Conservation (phyloP, 2,797 vertebrate genomes). For the Calcarius lapponicus region DNA sequence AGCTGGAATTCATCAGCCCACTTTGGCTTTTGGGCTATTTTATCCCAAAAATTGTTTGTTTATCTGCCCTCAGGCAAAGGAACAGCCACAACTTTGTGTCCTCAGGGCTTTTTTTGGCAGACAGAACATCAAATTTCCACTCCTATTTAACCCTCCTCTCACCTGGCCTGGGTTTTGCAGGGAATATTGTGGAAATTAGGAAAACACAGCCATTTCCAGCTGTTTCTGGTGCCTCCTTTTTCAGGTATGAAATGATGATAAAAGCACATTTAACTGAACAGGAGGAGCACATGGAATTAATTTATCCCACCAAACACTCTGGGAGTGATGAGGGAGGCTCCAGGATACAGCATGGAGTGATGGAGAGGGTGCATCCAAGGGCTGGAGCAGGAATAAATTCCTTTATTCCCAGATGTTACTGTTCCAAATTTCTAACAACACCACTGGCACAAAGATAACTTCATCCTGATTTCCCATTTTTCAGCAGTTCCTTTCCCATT, state of each 20-base stretch:
- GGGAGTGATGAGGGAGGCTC: neutral
- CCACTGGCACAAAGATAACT: neutral
- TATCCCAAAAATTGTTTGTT: neutral
- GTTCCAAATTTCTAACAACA: neutral
- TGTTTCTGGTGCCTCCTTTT: neutral
- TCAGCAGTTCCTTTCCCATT: neutral
- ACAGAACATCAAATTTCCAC: neutral
- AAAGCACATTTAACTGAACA: neutral
- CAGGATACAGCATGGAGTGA: accelerated
- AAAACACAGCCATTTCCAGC: neutral
- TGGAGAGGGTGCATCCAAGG: neutral
- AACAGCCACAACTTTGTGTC: neutral
- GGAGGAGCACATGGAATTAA: neutral
- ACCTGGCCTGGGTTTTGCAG: neutral
- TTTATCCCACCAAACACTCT: neutral
- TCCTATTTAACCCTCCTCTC: neutral
- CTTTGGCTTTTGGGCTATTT: neutral
- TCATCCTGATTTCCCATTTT: neutral
- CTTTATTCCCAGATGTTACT: neutral
- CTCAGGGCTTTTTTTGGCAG: neutral
- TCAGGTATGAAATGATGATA: neutral
- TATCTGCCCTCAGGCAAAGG: neutral
- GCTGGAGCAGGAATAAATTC: neutral
- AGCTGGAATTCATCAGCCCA: neutral
- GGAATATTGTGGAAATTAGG: neutral